Conservation (phyloP, 2,888 invertebrate species). For the Phortica okadai region DNA sequence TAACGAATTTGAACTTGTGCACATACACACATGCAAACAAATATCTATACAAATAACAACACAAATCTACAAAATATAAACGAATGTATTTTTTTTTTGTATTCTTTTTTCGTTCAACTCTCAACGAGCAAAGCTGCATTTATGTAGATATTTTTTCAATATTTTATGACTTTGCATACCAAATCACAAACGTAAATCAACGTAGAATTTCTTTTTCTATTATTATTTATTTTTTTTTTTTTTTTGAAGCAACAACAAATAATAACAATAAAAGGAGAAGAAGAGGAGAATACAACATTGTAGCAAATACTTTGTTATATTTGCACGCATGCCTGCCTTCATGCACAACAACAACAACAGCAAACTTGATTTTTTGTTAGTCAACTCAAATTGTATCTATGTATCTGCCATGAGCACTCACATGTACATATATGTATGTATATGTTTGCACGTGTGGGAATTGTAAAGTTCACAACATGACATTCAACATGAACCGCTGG, state of each 20-base stretch:
- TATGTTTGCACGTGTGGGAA: background rate
- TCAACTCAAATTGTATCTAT: background rate
- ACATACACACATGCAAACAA: background rate
- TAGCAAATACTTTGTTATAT: background rate
- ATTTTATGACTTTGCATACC: slow-evolving; percentile 57
- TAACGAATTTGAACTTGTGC: background rate
- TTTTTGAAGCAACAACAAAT: slow-evolving; percentile 3
- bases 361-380: slow-evolving; percentile 2
- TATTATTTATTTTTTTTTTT: slow-evolving; percentile 1
- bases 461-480: slow-evolving; percentile 7
- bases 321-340: slow-evolving; percentile 18
- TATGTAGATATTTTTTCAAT: slow-evolving; percentile 56
- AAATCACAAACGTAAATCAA: slow-evolving; percentile 66
- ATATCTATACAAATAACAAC: background rate
- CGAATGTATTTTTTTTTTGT: no score
- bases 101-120: no score
- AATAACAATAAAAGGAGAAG: slow-evolving; percentile 1
- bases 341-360: background rate
- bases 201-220: slow-evolving; percentile 12
- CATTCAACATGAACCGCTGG: background rate
- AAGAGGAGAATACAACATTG: background rate
- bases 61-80: no score
- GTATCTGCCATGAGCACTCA: background rate
- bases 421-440: background rate
- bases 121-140: slow-evolving; percentile 1